phyloP scores from a whole-genome alignment of 2,113 vertebrate species.

The Rhizomys pruinosus region DNA sequence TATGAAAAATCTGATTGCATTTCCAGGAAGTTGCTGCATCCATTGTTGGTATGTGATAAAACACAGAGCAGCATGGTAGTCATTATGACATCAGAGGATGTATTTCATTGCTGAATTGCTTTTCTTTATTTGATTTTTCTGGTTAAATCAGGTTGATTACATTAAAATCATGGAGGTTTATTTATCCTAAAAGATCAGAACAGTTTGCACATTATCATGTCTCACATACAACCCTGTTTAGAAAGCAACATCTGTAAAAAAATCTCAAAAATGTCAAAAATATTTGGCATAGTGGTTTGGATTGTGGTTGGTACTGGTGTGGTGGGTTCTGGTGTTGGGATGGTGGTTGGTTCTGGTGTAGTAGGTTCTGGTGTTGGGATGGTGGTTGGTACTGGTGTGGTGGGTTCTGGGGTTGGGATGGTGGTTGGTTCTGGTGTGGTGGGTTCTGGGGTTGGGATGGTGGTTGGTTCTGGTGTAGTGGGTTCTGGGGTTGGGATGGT shows the following conservation, averaged over 20 bases:
- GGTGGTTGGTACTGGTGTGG: neutral
- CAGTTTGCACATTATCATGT: neutral
- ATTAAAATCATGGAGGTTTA: neutral
- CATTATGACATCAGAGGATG: neutral
- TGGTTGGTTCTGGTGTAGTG: neutral
- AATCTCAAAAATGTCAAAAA: accelerated
- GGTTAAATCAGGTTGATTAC: conserved; percentile 5
- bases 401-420: neutral
- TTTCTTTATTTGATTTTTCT: conserved; percentile 56
- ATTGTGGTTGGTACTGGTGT: too few relatives aligned
- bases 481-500: neutral
- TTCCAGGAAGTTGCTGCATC: neutral
- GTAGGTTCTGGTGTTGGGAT: neutral
- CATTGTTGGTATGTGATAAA: conserved; percentile 6
- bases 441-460: too few relatives aligned
- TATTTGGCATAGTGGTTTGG: neutral
- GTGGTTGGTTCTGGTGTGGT: neutral
- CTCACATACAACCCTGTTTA: neutral
- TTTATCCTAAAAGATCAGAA: conserved; percentile 26
- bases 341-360: neutral
- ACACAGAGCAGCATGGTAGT: neutral
- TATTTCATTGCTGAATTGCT: conserved; percentile 38
- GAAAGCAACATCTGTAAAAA: too few relatives aligned
- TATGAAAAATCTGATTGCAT: neutral
- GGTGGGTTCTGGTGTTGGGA: accelerated